phyloP scores from a whole-genome alignment of 2,113 vertebrate genomes.

The Cheirogaleus medius region DNA sequence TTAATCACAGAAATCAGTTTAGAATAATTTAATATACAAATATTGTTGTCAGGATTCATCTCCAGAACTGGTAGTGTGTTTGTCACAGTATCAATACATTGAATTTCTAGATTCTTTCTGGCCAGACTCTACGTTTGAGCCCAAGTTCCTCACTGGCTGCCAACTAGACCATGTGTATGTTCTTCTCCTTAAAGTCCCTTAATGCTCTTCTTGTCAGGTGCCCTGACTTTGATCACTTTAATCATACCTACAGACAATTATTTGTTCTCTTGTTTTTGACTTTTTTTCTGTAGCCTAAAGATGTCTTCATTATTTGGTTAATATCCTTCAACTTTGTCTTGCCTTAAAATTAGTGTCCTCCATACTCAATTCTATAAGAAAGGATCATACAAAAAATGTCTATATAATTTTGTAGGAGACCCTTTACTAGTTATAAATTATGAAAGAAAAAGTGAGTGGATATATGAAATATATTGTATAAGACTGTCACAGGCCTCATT shows the following conservation, averaged over 20 bases:
- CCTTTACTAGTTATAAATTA: background rate
- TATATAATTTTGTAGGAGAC: background rate
- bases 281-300: background rate
- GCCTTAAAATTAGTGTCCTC: background rate
- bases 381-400: background rate
- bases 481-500: background rate
- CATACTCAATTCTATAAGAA: background rate
- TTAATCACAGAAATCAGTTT: background rate
- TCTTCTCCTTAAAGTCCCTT: background rate
- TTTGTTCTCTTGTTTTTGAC: background rate
- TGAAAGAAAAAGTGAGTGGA: background rate
- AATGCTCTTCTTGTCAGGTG: background rate
- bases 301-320: background rate
- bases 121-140: background rate
- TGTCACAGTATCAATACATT: background rate
- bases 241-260: background rate
- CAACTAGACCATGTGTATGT: background rate
- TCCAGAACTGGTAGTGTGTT: background rate
- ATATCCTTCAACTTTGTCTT: background rate
- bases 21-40: background rate
- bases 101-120: background rate
- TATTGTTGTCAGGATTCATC: background rate
- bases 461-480: background rate
- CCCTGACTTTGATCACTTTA: background rate
- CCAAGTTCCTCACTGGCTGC: background rate